A percentile compares a stretch with the other conserved stretches of the same genome.
phyloP scores from a whole-genome alignment of 2,888 invertebrate genomes.

The Orthosia gracilis region DNA sequence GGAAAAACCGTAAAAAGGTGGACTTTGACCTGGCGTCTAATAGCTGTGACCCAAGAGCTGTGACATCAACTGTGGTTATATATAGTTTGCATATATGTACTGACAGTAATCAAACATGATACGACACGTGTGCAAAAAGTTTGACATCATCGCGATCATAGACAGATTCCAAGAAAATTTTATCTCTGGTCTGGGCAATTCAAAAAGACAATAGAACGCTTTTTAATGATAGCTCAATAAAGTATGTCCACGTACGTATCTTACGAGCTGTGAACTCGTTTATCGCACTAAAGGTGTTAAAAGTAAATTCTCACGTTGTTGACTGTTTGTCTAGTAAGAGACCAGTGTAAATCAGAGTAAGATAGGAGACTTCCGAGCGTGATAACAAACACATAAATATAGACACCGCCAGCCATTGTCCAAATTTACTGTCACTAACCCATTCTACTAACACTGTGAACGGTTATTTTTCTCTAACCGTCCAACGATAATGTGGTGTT shows the following conservation, averaged over 20 bases:
- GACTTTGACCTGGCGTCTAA: slow-evolving; percentile 73
- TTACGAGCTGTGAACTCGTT: slow-evolving; percentile 73
- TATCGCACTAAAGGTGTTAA: slow-evolving; percentile 78
- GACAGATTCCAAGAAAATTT: slow-evolving; percentile 7
- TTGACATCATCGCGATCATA: slow-evolving; percentile 45
- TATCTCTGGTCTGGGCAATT: slow-evolving; percentile 1
- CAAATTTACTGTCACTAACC: slow-evolving; percentile 83
- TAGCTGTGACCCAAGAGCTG: slow-evolving; percentile 50
- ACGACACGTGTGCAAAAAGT: slow-evolving; percentile 40
- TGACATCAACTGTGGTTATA: slow-evolving; percentile 60
- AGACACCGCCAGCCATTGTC: slow-evolving; percentile 83
- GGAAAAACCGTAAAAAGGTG: slow-evolving; percentile 80
- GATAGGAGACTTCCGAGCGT: slow-evolving; percentile 84
- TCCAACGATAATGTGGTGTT: slow-evolving; percentile 61
- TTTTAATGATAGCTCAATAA: slow-evolving; percentile 53
- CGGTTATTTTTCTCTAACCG: slow-evolving; percentile 76
- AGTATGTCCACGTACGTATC: slow-evolving; percentile 58
- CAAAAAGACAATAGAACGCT: slow-evolving; percentile 36
- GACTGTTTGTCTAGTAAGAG: slow-evolving; percentile 82
- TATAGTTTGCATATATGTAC: slow-evolving; percentile 39
- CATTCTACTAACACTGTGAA: slow-evolving; percentile 75
- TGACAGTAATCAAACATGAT: slow-evolving; percentile 36
- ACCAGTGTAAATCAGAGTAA: slow-evolving; percentile 84
- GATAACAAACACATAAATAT: slow-evolving; percentile 89
- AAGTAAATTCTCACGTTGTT: slow-evolving; percentile 80